Base-by-base conservation (phyloP, 2,113 vertebrate species). In the Eurystomus gularis region DNA sequence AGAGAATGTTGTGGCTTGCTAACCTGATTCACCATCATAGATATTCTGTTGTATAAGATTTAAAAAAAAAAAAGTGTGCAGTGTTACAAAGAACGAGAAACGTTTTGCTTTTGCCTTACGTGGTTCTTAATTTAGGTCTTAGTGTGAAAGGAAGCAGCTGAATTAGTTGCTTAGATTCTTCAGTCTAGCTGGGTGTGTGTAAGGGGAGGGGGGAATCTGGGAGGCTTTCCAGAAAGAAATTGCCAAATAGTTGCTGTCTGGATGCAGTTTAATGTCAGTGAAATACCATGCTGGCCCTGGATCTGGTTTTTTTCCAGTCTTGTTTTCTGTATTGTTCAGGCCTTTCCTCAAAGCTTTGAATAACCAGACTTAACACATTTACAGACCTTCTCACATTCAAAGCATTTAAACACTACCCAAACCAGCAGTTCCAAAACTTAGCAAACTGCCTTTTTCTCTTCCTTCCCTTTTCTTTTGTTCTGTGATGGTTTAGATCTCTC, bases 171-270 rank as follows among this genome's bases (percentile, higher is more conserved):
- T 95, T 78, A 78, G 80, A 71, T 86, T 93, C 55, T 82, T 90
- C 86, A 86, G 75, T 57, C 71, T 93, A 17, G 44, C 42, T 94
- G 81, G 82, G 77, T 75, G 85, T 86, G 88, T 68, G 55, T 76
- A 58, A 24, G 17, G 29, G 66, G 51, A 26, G n/a, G 44, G 68
- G 62, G 42, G 44, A 91, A 86, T 87, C 75, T 96, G 90, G 80
- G 92, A 93, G 35, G 18, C 76, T 82, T 93, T 97, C 94, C 94
- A 94, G 84, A 86, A 78, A 91, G 77, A 94, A 95, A 82, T 93
- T 86, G 93, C 86, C 66, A 57, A 92, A 88, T 91, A 88, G 92
- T 95, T 94, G 75, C 95, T 91, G 80, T 89, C 89, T 95, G 85
- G 85, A 88, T 85, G 76, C 86, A 90, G 89, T 92, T 90, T 95